phyloP scores from a whole-genome alignment of 2,113 vertebrate genomes.

The Rhineura floridana region DNA sequence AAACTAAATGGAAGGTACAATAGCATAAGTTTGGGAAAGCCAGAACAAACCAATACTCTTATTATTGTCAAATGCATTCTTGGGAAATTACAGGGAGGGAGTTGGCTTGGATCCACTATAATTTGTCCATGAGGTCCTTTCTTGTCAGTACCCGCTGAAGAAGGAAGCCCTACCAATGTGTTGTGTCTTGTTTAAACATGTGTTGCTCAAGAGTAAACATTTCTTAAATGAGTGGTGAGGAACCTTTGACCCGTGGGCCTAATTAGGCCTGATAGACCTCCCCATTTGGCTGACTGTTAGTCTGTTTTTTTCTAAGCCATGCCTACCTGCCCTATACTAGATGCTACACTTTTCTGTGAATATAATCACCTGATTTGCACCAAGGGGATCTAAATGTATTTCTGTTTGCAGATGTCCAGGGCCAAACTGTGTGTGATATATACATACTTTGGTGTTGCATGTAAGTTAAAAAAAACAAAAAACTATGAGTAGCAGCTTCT shows the following conservation, averaged over 20 bases:
- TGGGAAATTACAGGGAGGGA: neutral
- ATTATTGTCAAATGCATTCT: neutral
- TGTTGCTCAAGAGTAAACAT: neutral
- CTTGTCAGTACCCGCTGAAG: neutral
- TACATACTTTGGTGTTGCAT: too few species aligned
- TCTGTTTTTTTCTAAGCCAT: too few species aligned
- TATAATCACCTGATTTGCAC: neutral
- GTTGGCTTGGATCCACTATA: too few species aligned
- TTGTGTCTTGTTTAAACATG: neutral
- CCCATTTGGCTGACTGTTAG: too few species aligned
- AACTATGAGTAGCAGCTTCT: too few species aligned
- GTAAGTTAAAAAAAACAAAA: too few species aligned
- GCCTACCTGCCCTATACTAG: too few species aligned
- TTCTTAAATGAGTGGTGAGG: fast-evolving
- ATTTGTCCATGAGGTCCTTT: neutral
- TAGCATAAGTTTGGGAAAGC: neutral
- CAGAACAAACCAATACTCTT: neutral
- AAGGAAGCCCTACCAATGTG: neutral
- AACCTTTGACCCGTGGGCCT: too few species aligned
- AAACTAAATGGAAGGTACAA: neutral
- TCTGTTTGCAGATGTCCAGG: neutral
- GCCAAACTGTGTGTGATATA: too few species aligned
- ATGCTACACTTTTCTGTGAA: neutral
- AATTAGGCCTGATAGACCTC: too few species aligned
- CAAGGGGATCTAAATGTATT: neutral